Base-by-base conservation (phyloP, 2,797 vertebrate genomes). In the Enteromius fasciolatus region DNA sequence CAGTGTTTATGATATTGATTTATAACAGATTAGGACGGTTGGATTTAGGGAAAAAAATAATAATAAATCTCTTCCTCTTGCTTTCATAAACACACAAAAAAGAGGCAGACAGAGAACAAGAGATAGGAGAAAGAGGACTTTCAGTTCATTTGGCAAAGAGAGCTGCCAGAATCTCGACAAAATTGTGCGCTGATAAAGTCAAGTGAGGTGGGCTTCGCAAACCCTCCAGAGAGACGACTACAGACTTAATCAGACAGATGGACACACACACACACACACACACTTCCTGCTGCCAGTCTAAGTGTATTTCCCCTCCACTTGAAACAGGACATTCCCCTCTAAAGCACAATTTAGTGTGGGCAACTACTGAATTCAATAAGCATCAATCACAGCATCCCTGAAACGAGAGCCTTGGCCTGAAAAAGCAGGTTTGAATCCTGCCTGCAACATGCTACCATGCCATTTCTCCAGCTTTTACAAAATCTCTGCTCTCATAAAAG, bases 111-210 rank as follows among this genome's bases (percentile, higher is more conserved):
- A 18, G 28, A 73, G 57, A 66, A 17, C 12, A 36, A 52, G 67
- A 63, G 1, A 14, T 28, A 50, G 28, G 3, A 67, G 28, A 46
- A 15, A 31, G 15, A 4, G 8, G 15, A 20, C 20, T 18, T 72
- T 31, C 23, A 39, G 61, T 54, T 84, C 41, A 82, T 67, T 78
- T 59, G 66, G 33, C 66, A 39, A 46, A 74, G 82, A 41, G 48
- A 44, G 12, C 72, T 57, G 76, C 78, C 82, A 84, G 59, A 82
- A 72, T 59, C 74, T 86, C 77, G 75, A 83, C 46, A 64, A 15
- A 84, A 76, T 78, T 64, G 12, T 48, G 75, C 46, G 78, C 80
- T 88, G 84, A 85, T 85, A 46, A 84, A 86, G 78, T 85, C 85
- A 84, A 86, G 83, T 64, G 76, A 86, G 84, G 81, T 85, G 75